A percentile compares a stretch with the other conserved stretches of the same genome.
Conservation (phyloP, 1,140 invertebrate species). For the Drepana arcuata region DNA sequence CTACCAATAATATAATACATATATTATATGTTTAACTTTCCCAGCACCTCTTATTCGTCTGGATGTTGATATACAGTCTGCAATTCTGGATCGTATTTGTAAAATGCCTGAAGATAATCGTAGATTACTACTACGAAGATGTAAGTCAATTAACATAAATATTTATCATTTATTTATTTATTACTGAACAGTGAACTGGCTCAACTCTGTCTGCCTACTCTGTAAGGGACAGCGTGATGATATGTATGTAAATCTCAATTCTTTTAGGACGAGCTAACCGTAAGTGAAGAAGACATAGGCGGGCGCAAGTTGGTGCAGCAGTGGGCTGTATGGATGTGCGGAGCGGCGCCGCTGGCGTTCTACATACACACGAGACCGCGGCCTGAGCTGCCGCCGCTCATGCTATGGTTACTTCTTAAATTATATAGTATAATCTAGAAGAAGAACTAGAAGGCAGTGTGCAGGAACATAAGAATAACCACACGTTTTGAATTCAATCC, state of each 20-base stretch:
- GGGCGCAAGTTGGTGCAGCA: constrained; percentile 38
- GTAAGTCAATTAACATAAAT: constrained; percentile 21
- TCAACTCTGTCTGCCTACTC: too few species aligned
- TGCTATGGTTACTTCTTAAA: constrained; percentile 55
- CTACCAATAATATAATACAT: too few species aligned
- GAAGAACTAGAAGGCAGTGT: too few species aligned
- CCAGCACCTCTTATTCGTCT: constrained; percentile 51
- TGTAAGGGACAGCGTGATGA: too few species aligned
- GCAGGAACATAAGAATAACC: not conserved
- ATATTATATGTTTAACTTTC: too few species aligned
- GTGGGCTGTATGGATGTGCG: constrained; percentile 45
- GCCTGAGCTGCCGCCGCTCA: constrained; percentile 34
- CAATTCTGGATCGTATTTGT: constrained; percentile 50
- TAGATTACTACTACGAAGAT: constrained; percentile 38
- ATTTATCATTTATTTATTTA: too few species aligned
- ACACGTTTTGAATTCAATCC: not conserved
- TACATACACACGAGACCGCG: constrained; percentile 38
- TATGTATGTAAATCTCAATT: too few species aligned
- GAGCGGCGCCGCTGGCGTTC: constrained; percentile 26
- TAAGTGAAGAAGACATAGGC: constrained; percentile 27
- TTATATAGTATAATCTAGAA: too few species aligned
- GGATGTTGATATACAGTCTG: constrained; percentile 58
- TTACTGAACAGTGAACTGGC: too few species aligned
- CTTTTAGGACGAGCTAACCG: too few species aligned
- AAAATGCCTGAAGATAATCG: constrained; percentile 30